phyloP scores from a whole-genome alignment of 2,797 vertebrate genomes.

The Pampus argenteus region DNA sequence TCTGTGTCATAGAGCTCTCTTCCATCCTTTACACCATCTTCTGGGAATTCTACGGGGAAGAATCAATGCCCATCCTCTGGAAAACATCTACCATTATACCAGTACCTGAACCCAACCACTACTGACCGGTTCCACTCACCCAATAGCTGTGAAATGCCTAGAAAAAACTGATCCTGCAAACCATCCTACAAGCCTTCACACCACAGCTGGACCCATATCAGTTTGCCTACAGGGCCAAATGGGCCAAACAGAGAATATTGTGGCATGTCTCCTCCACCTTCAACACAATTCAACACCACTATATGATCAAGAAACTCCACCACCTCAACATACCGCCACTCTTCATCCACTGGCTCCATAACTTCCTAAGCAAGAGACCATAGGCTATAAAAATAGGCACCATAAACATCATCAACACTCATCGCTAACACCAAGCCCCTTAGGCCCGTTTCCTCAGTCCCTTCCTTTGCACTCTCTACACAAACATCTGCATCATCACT shows the following conservation, averaged over 20 bases:
- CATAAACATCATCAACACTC: background rate
- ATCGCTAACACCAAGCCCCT: too few species aligned
- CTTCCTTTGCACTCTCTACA: background rate
- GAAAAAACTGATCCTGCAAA: background rate
- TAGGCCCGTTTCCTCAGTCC: background rate
- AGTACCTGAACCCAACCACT: background rate
- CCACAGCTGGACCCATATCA: background rate
- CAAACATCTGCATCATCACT: background rate
- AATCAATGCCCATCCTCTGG: background rate
- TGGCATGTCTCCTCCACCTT: background rate
- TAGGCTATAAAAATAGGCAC: background rate
- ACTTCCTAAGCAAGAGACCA: background rate
- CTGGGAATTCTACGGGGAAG: background rate
- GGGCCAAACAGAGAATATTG: background rate
- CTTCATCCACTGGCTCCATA: background rate
- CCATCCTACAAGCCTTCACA: background rate
- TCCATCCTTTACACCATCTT: background rate
- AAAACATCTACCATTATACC: background rate
- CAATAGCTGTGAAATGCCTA: background rate
- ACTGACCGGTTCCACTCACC: background rate
- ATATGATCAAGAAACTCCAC: background rate
- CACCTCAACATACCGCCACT: background rate
- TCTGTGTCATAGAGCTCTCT: too few species aligned
- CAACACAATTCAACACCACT: background rate
- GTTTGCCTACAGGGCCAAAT: background rate